Percentiles rank a stretch among this genome's conserved stretches.
These are phyloP conservation scores for Euzetes globulus DNA, from an alignment of 2,888 invertebrate genomes.

Conservation along the genomic window DNA sequence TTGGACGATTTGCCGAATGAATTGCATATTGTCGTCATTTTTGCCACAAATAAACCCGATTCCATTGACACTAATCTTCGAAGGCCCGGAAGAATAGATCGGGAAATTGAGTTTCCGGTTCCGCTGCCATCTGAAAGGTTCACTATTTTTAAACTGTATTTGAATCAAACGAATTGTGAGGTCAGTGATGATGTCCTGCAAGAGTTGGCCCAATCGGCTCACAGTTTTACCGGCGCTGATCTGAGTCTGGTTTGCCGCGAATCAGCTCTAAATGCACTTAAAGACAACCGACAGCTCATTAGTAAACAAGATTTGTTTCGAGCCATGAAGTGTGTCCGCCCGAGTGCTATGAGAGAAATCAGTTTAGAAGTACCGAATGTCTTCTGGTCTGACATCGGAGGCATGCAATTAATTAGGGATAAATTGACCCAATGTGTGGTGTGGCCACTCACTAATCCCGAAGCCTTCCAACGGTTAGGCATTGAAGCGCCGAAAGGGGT, in stretches of 20 bases:
- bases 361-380: slow-evolving; percentile 74
- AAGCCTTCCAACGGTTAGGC: slow-evolving; percentile 69
- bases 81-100: slow-evolving; percentile 66
- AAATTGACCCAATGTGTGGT: slow-evolving; percentile 84
- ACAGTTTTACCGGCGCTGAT: slow-evolving; percentile 87
- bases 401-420: no score
- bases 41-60: slow-evolving; percentile 69
- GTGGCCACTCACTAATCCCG: slow-evolving; percentile 82
- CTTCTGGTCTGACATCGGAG: slow-evolving; percentile 87
- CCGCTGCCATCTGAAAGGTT: slow-evolving; percentile 45
- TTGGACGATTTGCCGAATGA: slow-evolving; percentile 56
- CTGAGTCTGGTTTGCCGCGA: slow-evolving; percentile 66
- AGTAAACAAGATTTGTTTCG: slow-evolving; percentile 43
- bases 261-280: slow-evolving; percentile 59
- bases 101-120: slow-evolving; percentile 47
- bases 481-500: slow-evolving; percentile 80
- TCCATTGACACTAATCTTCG: slow-evolving; percentile 65
- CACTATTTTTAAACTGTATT: slow-evolving; percentile 42
- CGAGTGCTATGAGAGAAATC: slow-evolving; percentile 85
- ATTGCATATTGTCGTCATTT: slow-evolving; percentile 59
- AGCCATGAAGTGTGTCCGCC: slow-evolving; percentile 55
- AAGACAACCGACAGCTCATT: slow-evolving; percentile 43
- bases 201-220: slow-evolving; percentile 61
- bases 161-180: slow-evolving; percentile 48
- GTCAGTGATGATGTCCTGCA: not conserved